These are phyloP conservation scores for Lamellibrachia luymesi DNA, from an alignment of 1,140 invertebrate species.

Conservation along the genomic window DNA sequence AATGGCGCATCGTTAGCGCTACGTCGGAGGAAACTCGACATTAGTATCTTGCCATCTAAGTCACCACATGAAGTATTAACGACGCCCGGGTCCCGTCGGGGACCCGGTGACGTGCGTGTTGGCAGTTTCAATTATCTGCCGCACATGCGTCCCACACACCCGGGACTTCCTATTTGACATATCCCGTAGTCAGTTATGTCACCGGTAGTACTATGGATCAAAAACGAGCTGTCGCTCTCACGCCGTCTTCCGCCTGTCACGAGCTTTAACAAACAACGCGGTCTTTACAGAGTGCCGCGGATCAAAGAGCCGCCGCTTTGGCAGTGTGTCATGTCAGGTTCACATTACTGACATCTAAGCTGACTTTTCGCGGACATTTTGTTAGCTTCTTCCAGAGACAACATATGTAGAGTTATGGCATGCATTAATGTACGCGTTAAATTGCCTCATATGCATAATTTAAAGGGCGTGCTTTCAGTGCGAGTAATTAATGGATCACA, in stretches of 20 bases:
- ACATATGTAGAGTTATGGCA: too few species aligned
- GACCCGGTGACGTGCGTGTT: background rate
- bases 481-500: background rate
- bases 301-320: background rate
- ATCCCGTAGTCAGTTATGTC: background rate
- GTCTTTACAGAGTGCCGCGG: background rate
- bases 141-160: background rate
- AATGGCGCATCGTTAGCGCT: background rate
- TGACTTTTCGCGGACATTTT: too few species aligned
- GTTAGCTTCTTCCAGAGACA: too few species aligned
- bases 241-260: background rate
- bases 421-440: too few species aligned
- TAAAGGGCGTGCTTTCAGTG: background rate
- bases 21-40: background rate
- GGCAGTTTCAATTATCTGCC: conserved; percentile 4
- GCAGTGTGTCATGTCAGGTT: background rate
- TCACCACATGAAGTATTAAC: background rate
- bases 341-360: background rate
- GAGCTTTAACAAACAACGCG: background rate
- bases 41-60: background rate
- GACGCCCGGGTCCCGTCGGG: background rate
- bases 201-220: background rate
- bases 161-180: background rate
- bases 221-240: background rate
- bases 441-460: background rate